phyloP scores from a whole-genome alignment of 2,888 invertebrate species.

The Stenurella melanura region DNA sequence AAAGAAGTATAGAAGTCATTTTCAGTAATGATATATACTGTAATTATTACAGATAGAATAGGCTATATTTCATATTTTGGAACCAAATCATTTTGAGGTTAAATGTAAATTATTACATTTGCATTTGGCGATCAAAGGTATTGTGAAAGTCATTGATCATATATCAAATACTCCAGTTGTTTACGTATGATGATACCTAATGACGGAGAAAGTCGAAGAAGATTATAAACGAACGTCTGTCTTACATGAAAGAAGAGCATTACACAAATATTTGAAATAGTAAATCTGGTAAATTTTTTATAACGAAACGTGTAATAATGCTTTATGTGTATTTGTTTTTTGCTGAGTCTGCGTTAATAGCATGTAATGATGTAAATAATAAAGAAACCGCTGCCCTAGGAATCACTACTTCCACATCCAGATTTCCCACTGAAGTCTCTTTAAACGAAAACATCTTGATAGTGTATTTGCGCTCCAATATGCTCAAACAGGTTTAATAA shows the following conservation, averaged over 20 bases:
- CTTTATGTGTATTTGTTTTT: too few species aligned
- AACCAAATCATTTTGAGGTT: neutral
- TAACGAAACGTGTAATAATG: neutral
- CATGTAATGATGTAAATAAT: too few species aligned
- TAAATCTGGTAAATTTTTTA: neutral
- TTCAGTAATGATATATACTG: too few species aligned
- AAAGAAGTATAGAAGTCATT: too few species aligned
- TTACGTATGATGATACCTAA: conserved; percentile 27
- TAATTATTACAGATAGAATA: too few species aligned
- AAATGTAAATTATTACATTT: conserved; percentile 15
- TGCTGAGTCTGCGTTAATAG: too few species aligned
- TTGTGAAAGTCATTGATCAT: conserved; percentile 32
- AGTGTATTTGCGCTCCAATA: too few species aligned
- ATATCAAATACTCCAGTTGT: conserved; percentile 21
- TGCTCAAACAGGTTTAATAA: too few species aligned
- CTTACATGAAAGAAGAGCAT: conserved; percentile 10
- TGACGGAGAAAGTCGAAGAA: conserved; percentile 28
- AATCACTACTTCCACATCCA: too few species aligned
- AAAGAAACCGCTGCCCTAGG: too few species aligned
- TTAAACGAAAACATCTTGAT: too few species aligned
- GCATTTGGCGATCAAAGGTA: neutral
- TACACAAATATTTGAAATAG: conserved; percentile 4
- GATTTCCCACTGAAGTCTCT: too few species aligned
- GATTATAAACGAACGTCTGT: conserved; percentile 10
- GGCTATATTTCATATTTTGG: conserved; percentile 19